phyloP scores from a whole-genome alignment of 1,140 invertebrate genomes.

The Carposina sasakii region DNA sequence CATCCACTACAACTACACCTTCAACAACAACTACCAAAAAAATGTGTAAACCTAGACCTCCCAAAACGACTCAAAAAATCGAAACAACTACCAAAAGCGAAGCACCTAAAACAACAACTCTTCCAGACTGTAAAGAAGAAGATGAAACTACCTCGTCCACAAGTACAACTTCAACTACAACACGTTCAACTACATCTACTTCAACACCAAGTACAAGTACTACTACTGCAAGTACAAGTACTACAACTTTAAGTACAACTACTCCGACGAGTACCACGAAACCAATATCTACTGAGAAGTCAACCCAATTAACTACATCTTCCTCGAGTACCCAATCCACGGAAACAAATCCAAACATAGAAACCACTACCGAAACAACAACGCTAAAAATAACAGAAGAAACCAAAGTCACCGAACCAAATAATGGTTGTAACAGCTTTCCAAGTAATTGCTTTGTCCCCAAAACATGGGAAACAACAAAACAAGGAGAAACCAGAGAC shows the following conservation, averaged over 20 bases:
- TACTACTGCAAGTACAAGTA: background rate
- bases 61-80: background rate
- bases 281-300: background rate
- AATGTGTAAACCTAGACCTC: background rate
- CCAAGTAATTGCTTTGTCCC: background rate
- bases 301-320: background rate
- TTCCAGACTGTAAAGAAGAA: too few relatives aligned
- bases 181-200: background rate
- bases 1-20: background rate
- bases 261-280: background rate
- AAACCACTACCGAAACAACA: background rate
- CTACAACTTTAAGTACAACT: background rate
- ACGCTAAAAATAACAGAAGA: too few relatives aligned
- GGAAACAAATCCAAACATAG: background rate
- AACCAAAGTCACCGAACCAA: too few relatives aligned
- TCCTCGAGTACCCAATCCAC: too few relatives aligned
- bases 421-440: constrained; percentile 39
- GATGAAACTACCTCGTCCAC: too few relatives aligned
- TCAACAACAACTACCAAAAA: background rate
- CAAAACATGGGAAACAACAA: constrained; percentile 52
- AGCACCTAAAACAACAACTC: background rate
- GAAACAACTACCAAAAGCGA: background rate
- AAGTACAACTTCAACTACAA: constrained; percentile 1
- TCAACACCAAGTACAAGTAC: constrained; percentile 1
- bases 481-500: constrained; percentile 51